Percentiles rank a stretch among this genome's conserved stretches.
These are phyloP conservation scores for Caenorhabditis sulstoni DNA, from an alignment of 2,888 invertebrate genomes.

Conservation along the genomic window DNA sequence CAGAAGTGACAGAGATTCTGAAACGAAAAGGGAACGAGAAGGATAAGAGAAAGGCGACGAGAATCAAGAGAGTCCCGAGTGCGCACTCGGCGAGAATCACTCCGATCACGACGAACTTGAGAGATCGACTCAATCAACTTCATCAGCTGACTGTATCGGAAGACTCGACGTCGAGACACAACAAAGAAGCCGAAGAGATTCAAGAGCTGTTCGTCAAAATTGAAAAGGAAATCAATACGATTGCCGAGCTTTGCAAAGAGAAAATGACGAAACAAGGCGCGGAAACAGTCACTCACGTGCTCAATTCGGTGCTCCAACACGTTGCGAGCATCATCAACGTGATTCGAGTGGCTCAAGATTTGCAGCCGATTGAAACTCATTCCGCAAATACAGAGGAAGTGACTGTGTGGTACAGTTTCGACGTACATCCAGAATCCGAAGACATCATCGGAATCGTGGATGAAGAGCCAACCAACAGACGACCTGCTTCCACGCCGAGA, in stretches of 20 bases:
- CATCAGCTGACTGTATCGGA: slow-evolving; percentile 67
- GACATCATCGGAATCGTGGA: slow-evolving; percentile 60
- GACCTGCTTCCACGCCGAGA: slow-evolving; percentile 39
- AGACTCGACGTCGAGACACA: slow-evolving; percentile 33
- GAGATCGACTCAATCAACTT: slow-evolving; percentile 67
- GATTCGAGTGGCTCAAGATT: slow-evolving; percentile 51
- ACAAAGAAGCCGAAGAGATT: slow-evolving; percentile 62
- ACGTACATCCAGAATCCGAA: slow-evolving; percentile 56
- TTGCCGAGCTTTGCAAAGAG: slow-evolving; percentile 72
- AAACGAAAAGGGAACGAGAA: slow-evolving; percentile 46
- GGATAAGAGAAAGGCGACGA: slow-evolving; percentile 42
- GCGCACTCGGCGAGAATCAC: slow-evolving; percentile 70
- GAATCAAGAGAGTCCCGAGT: slow-evolving; percentile 68
- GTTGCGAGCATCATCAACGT: slow-evolving; percentile 68
- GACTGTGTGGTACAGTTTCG: slow-evolving; percentile 54
- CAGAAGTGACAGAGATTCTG: slow-evolving; percentile 67
- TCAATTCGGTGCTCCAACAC: slow-evolving; percentile 68
- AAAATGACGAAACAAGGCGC: slow-evolving; percentile 72
- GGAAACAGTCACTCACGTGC: slow-evolving; percentile 75
- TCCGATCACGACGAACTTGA: slow-evolving; percentile 68
- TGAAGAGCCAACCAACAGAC: slow-evolving; percentile 47
- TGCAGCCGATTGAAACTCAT: slow-evolving; percentile 53
- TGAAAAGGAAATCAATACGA: slow-evolving; percentile 76
- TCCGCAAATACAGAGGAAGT: slow-evolving; percentile 41
- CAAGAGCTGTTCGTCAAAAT: slow-evolving; percentile 76